Evolutionary conservation across 2,888 invertebrate genomes (phyloP).

Genomic region (Acanthosepion esculentum): DNA sequence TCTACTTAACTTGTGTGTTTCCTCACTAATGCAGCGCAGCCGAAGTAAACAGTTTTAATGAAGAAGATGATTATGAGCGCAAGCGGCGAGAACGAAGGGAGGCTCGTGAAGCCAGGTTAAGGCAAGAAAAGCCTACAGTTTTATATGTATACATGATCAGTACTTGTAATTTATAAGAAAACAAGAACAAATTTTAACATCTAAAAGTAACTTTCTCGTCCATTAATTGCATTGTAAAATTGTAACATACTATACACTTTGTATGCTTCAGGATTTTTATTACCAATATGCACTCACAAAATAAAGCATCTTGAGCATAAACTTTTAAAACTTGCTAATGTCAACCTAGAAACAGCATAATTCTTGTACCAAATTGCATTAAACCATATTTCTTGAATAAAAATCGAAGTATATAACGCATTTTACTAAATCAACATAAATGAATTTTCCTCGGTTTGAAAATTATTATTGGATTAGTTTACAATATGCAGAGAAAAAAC

Average conservation of each 20-base stretch:
- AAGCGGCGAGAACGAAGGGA: constrained; percentile 51
- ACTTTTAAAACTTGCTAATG: neutral
- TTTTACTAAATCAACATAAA: neutral
- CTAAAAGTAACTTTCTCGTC: neutral
- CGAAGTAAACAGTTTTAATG: constrained; percentile 49
- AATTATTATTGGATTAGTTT: neutral
- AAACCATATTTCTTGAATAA: neutral
- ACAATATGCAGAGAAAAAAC: neutral
- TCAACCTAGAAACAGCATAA: neutral
- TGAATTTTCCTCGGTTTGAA: neutral
- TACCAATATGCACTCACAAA: neutral
- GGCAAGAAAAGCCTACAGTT: constrained; percentile 48
- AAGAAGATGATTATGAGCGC: constrained; percentile 50
- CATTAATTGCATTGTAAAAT: neutral
- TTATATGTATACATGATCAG: constrained; percentile 13
- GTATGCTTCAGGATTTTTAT: neutral
- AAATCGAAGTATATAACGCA: neutral
- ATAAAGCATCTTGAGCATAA: constrained; percentile 6
- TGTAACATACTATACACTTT: neutral
- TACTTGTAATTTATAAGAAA: neutral
- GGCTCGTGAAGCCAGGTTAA: constrained; percentile 50
- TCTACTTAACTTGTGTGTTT: constrained; percentile 46
- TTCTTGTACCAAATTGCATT: neutral
- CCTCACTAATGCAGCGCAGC: constrained; percentile 50
- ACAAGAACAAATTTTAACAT: neutral